Conservation (phyloP, 2,113 vertebrate species). For the Tauraco erythrolophus region DNA sequence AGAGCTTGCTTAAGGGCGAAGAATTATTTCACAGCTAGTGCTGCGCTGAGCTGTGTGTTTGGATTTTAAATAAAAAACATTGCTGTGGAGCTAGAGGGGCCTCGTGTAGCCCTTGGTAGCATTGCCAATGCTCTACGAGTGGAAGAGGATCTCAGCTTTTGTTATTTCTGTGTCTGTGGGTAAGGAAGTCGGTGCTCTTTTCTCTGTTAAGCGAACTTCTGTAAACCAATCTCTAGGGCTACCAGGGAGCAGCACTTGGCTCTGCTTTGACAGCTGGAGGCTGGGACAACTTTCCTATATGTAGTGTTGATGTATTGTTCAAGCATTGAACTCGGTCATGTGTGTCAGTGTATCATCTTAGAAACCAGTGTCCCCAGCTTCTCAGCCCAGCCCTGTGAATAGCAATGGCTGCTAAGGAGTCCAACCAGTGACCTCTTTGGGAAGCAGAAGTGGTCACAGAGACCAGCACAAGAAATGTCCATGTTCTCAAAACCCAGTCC, state of each 20-base stretch:
- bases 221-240: background rate
- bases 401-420: background rate
- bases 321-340: background rate
- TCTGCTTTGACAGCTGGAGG: background rate
- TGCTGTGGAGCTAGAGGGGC: background rate
- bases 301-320: background rate
- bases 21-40: constrained; percentile 30
- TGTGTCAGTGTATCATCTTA: background rate
- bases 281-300: background rate
- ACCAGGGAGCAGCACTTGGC: background rate
- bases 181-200: background rate
- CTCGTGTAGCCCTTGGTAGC: background rate
- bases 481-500: background rate
- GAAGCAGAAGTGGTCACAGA: background rate
- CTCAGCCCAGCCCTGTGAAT: background rate
- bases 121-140: background rate
- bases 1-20: background rate
- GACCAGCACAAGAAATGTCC: background rate
- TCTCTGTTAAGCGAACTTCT: background rate
- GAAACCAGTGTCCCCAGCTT: background rate
- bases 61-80: constrained; percentile 45
- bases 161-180: background rate
- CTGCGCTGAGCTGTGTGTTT: background rate
- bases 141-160: background rate
- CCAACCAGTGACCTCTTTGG: background rate